Conservation (phyloP, 2,797 vertebrate genomes). For the Sus cebifrons region DNA sequence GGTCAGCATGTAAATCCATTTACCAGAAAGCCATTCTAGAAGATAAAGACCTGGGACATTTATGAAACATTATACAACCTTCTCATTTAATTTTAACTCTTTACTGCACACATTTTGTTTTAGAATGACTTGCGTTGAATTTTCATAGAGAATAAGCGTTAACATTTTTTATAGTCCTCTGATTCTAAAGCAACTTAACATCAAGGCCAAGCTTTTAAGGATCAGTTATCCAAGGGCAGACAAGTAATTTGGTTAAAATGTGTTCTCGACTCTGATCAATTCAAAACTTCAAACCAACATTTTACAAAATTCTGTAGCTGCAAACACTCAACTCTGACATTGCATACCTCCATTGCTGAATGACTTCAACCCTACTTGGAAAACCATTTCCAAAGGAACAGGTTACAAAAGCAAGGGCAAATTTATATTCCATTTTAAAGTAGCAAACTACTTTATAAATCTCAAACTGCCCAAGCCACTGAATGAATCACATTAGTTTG, state of each 20-base stretch:
- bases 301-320: neutral
- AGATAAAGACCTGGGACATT: neutral
- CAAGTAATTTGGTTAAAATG: slow-evolving; percentile 7
- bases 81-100: slow-evolving; percentile 27
- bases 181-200: slow-evolving; percentile 7
- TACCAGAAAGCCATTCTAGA: neutral
- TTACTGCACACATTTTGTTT: slow-evolving; percentile 15
- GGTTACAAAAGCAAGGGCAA: neutral
- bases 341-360: neutral
- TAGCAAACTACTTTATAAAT: neutral
- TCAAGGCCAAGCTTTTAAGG: neutral
- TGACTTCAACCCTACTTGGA: neutral
- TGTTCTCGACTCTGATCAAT: neutral
- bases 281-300: neutral
- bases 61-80: neutral
- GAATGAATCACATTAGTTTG: neutral
- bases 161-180: neutral
- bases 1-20: neutral
- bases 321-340: neutral
- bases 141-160: slow-evolving; percentile 23
- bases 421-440: slow-evolving; percentile 1
- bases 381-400: neutral
- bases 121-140: neutral
- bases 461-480: neutral
- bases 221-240: neutral